Evolutionary conservation across 2,113 vertebrate species (phyloP), one percentile per base, ranked within the genome.

Genomic region (Callopanchax toddi): DNA sequence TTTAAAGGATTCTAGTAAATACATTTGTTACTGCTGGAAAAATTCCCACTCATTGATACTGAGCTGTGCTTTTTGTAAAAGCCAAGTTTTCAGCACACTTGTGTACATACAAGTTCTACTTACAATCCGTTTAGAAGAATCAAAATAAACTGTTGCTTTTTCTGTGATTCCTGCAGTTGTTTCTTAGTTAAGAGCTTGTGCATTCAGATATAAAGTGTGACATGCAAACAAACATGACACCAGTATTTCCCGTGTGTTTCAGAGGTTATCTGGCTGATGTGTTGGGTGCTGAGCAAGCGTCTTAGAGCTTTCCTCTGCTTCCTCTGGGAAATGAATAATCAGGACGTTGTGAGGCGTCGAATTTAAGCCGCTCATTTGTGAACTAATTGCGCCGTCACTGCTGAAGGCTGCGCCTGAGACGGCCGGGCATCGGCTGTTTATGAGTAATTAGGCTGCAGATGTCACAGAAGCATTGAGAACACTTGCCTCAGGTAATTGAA

Each of bases 371-470:
- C 84, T 89, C 63, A 81, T 86, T 82, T 86, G 69, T 39, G 78
- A 77, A 57, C 75, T 86, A 85, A 87, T 83, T 86, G 77, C 34
- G 20, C 49, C 32, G 29, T 67, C 67, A 23, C 54, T 9, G 44
- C 51, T 10, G 34, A 59, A 65, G 63, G 26, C 55, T 0, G 36
- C 29, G 58, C 66, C 71, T 20, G 48, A 42, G 74, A 82, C 70
- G 62, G 18, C 26, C 16, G n/a, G 39, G 73, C 74, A n/a, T 25
- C 4, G 23, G 48, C 51, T 76, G 67, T 76, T 79, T 81, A 74
- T 56, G 73, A 81, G 71, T 72, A 86, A 85, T 85, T 87, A 86
- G 67, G 67, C 70, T 63, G 63, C 79, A 82, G 82, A 85, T 80
- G 83, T 78, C 37, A 44, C 63, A 25, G 25, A 42, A 26, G 69